Base-by-base conservation (phyloP, 1,140 invertebrate genomes). In the Drosophila trapezifrons region DNA sequence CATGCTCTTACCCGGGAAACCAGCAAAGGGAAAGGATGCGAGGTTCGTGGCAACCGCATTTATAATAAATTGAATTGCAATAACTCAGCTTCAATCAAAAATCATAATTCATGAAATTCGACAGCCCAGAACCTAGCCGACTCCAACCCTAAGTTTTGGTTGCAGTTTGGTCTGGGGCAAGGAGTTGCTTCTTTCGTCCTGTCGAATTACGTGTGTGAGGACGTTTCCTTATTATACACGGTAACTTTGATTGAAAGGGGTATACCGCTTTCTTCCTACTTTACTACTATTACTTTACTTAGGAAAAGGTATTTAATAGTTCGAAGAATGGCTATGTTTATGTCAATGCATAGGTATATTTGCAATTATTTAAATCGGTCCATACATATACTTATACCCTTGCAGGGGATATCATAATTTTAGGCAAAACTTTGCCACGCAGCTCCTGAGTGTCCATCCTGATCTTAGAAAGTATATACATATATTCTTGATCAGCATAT, bases 1-100 rank as follows among this genome's bases (percentile, higher is more conserved):
- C 65, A 67, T 42, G 80, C 77, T 60, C 55, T 43, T 40, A 43
- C 52, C 20, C 38, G 32, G 58, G 43, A 45, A n/a, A 42, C 35
- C 22, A 43, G 5, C 29, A 42, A 18, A 27, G 32, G 51, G 38
- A 45, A 32, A 13, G 35, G 55, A 54, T 54, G 59, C 57, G 60
- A 57, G 64, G 81, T 75, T 75, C 69, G 81, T 71, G 75, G 85
- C 85, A 90, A 90, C 78, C 80, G 81, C 86, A 90, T 90, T 90
- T 90, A 90, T 90, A 87, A 90, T 90, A 90, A 90, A 90, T 90
- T 90, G 87, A 89, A 91, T 91, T 76, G 89, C 89, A 89, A 91
- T 91, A 91, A 91, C 84, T 91, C 89, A 91, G 87, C 89, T 89
- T 91, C 89, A 91, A 91, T 91, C 89, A 91, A 91, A 91, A 91